Base-by-base conservation (phyloP, 2,113 vertebrate genomes). In the Rhynchopsitta pachyrhyncha region DNA sequence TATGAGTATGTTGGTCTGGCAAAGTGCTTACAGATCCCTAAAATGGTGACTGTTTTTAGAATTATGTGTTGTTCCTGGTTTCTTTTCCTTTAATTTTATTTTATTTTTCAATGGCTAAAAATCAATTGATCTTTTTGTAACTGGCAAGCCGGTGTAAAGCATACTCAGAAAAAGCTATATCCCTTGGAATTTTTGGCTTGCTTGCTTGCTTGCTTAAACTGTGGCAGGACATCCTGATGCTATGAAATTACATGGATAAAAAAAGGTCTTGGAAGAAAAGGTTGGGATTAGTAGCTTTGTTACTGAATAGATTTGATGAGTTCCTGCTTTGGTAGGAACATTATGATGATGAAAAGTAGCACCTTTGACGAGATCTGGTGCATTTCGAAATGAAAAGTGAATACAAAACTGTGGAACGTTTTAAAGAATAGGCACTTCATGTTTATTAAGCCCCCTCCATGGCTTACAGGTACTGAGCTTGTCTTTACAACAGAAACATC, bases 191-290 rank as follows among this genome's bases (percentile, higher is more conserved):
- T 95, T 92, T 95, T 97, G 90, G 83, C 95, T 96, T 81, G 55
- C 95, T 96, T 81, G 55, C 95, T 96, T 81, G 52, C 95, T 83
- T 92, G 83, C 83, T 91, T 81, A 75, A 93, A 67, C 74, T 85
- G 86, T 96, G 96, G 95, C 94, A 96, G 94, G 84, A 96, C 96
- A 97, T 97, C 95, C 92, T 97, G 95, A 94, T 96, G 92, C 80
- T 94, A 94, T 97, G 96, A 95, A 95, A 91, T 95, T 94, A 94
- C 95, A 97, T 60, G 84, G 77, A 52, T 79, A 70, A 57, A 82
- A 91, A 91, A 69, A 85, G 86, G 8, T 33, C 57, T 93, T 96
- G 94, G 95, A 96, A 96, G 88, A 93, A 96, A 93, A 96, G 82
- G 69, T 67, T 59, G 68, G 79, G 90, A 93, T 95, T 93, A 94